Evolutionary conservation across 2,113 vertebrate species (phyloP), one percentile per base, ranked within the genome.

Genomic region (Gadus chalcogrammus): DNA sequence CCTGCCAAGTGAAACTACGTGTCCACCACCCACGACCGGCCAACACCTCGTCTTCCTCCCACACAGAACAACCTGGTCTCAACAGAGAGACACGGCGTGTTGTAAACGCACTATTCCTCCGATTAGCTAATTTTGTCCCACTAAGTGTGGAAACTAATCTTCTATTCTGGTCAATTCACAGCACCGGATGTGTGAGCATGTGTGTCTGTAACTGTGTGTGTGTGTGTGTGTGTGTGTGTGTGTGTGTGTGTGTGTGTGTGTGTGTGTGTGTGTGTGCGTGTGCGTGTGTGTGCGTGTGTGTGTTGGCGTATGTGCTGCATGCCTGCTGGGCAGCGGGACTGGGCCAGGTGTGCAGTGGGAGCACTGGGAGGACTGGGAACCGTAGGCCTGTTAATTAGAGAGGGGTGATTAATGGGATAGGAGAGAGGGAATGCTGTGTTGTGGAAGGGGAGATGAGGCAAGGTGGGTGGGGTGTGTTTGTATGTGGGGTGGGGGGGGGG

Each of bases 361-460:
- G 86, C 84, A 82, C 72, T 77, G 93, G 92, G 85, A 87, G 84
- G 86, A 87, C 80, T 82, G 92, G 93, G 93, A 92, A 94, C 93
- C 89, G 92, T 93, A 91, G 92, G 93, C 92, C 94, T 95, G 95
- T 98, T 97, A 98, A 98, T 98, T 98, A 97, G 95, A 92, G 94
- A 91, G 90, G 85, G 70, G 88, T 98, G 96, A 98, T 98, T 98
- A 97, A 98, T 98, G 96, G 94, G 82, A 84, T 78, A 79, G 82
- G 79, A 71, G 79, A 85, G 84, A 77, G 60, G 77, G 75, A 81
- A 77, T 66, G 69, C 76, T 72, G 84, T 79, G 80, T 87, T 85
- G 69, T 55, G 82, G 78, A 65, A 76, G 76, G 67, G 70, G 71
- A 65, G 72, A 81, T 77, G 78, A 76, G 48, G 73, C 56, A 62